These are phyloP conservation scores for Ictidomys tridecemlineatus DNA, from an alignment of 2,113 vertebrate species.

Conservation along the genomic window DNA sequence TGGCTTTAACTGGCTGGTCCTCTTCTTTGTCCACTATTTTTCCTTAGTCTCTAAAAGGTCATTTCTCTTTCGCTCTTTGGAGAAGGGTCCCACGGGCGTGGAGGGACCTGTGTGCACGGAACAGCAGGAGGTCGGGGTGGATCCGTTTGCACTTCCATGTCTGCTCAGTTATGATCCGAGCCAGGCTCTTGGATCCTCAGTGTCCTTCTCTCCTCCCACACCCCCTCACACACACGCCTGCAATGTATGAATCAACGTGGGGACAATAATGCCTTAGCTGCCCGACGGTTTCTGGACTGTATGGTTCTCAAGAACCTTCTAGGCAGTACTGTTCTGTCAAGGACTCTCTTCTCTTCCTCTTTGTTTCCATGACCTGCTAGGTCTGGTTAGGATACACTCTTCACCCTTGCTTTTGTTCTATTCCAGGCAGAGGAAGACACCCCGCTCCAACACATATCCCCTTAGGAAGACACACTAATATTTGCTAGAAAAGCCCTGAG, in stretches of 20 bases:
- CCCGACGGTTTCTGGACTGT: neutral
- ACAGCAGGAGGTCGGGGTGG: neutral
- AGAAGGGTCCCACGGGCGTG: neutral
- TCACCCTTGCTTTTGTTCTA: neutral
- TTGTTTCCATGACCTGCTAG: neutral
- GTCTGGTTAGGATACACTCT: neutral
- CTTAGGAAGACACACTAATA: neutral
- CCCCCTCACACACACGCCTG: no score
- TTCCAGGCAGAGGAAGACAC: neutral
- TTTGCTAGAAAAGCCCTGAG: neutral
- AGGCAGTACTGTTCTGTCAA: neutral
- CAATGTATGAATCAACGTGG: neutral
- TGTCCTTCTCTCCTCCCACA: neutral
- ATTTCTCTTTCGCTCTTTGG: neutral
- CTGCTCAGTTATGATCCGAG: neutral
- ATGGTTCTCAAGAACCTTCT: neutral
- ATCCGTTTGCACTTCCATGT: neutral
- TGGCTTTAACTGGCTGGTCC: neutral
- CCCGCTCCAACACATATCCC: neutral
- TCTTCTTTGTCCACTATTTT: neutral
- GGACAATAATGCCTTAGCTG: neutral
- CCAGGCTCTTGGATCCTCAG: neutral
- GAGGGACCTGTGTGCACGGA: fast-evolving
- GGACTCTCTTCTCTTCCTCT: neutral
- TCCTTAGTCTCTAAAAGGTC: neutral